These are phyloP conservation scores for Cyclargus thomasi DNA, from an alignment of 1,140 invertebrate genomes.

Conservation along the genomic window DNA sequence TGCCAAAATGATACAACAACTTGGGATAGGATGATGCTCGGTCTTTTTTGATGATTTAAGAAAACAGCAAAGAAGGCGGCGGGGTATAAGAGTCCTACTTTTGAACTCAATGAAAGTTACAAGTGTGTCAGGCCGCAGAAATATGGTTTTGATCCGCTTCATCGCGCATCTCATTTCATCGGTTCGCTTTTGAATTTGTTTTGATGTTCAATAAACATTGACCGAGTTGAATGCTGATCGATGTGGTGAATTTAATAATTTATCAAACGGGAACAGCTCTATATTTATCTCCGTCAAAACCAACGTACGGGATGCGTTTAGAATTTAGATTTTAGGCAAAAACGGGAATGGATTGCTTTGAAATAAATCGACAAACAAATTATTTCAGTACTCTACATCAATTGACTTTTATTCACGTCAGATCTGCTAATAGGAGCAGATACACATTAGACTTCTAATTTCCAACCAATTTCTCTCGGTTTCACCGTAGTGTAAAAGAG, in stretches of 20 bases:
- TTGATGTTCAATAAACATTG: neutral
- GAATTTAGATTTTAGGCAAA: neutral
- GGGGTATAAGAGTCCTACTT: constrained; percentile 2
- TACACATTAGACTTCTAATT: too few species aligned
- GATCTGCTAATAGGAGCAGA: too few species aligned
- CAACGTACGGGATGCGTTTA: neutral
- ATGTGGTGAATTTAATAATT: neutral
- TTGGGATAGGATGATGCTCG: too few species aligned
- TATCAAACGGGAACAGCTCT: neutral
- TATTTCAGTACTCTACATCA: neutral
- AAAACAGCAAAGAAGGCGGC: neutral
- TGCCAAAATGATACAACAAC: too few species aligned
- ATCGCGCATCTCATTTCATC: neutral
- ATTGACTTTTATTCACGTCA: neutral
- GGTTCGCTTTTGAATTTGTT: neutral
- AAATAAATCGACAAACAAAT: neutral
- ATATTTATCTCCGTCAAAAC: neutral
- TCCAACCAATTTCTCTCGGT: too few species aligned
- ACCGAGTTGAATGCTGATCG: neutral
- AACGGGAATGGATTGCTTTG: neutral
- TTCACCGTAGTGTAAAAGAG: neutral
- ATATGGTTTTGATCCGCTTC: neutral
- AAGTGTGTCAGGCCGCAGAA: constrained; percentile 2
- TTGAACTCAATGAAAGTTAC: neutral
- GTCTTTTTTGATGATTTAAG: too few species aligned